phyloP scores from a whole-genome alignment of 2,797 vertebrate species.

The Gobionotothen gibberifrons region DNA sequence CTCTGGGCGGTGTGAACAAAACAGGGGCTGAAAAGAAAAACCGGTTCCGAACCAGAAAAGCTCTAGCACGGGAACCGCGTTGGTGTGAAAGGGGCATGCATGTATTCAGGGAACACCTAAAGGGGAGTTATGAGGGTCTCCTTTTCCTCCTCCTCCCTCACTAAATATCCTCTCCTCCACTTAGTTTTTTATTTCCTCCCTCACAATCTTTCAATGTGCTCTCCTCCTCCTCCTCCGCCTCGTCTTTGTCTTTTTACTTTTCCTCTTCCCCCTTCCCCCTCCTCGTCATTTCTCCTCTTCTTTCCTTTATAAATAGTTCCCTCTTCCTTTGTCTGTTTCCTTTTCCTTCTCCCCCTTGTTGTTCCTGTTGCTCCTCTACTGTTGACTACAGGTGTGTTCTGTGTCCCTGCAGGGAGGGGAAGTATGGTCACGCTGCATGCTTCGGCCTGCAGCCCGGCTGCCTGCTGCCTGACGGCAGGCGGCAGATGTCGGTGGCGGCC shows the following conservation, averaged over 20 bases:
- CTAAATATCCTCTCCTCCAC: background rate
- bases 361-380: no score
- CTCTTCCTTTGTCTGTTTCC: background rate
- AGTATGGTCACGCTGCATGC: slow-evolving; percentile 96
- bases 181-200: background rate
- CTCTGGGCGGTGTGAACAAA: no score
- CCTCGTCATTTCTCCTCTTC: background rate
- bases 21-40: no score
- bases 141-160: no score
- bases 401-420: slow-evolving; percentile 81
- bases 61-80: no score
- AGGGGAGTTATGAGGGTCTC: no score
- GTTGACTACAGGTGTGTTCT: background rate
- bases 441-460: slow-evolving; percentile 97
- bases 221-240: background rate
- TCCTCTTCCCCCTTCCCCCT: background rate
- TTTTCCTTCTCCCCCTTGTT: background rate
- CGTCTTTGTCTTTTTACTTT: background rate
- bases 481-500: slow-evolving; percentile 93
- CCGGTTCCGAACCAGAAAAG: no score
- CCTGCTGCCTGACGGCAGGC: slow-evolving; percentile 84
- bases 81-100: no score
- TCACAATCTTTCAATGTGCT: background rate
- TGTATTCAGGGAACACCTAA: no score
- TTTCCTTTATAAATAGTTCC: background rate